Conservation (phyloP, 2,888 invertebrate species). For the Seladonia tumulorum region DNA sequence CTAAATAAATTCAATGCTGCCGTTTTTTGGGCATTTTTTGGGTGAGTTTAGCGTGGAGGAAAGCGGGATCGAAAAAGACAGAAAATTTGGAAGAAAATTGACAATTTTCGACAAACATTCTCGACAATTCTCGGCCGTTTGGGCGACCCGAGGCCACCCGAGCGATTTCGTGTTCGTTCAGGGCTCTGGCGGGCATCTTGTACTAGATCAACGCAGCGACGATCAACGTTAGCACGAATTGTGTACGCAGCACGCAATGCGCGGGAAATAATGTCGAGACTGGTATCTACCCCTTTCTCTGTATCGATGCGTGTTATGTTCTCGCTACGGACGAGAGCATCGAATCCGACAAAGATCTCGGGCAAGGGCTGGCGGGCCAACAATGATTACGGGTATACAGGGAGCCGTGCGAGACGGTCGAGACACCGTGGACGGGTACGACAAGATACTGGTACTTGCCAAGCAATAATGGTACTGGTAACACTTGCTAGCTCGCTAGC, state of each 20-base stretch:
- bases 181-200: background rate
- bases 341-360: slow-evolving; percentile 28
- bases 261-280: background rate
- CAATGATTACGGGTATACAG: background rate
- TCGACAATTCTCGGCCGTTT: background rate
- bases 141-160: background rate
- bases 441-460: background rate
- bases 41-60: background rate
- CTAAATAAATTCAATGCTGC: too few relatives aligned
- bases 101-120: too few relatives aligned
- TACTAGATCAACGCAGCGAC: background rate
- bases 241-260: background rate
- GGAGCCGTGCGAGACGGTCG: background rate
- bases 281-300: background rate
- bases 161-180: background rate
- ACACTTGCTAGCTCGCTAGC: background rate
- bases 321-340: slow-evolving; percentile 12
- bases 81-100: background rate
- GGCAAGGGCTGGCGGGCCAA: slow-evolving; percentile 7
- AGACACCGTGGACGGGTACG: background rate
- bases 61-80: background rate
- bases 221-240: background rate
- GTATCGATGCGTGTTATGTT: background rate
- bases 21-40: too few relatives aligned
- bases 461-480: background rate